Evolutionary conservation across 2,888 invertebrate species (phyloP).

Genomic region (Conomelus anceps): DNA sequence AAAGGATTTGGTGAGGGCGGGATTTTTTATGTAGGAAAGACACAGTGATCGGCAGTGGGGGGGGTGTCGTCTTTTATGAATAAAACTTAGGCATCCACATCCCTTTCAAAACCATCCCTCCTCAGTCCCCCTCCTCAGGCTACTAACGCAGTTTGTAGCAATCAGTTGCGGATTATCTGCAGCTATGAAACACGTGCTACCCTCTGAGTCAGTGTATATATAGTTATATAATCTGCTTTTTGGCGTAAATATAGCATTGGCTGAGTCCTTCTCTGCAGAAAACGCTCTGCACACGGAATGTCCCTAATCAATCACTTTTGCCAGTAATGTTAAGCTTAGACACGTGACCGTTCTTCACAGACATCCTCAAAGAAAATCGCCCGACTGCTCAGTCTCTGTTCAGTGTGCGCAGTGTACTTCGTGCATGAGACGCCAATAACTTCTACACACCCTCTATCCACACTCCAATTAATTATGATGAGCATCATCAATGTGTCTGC

Average conservation of each 20-base stretch:
- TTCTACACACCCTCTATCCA: neutral
- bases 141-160: neutral
- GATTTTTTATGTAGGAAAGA: neutral
- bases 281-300: neutral
- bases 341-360: neutral
- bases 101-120: too few species aligned
- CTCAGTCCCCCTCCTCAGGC: neutral
- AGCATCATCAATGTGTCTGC: neutral
- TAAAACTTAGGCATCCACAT: neutral
- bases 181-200: neutral
- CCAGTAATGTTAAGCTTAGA: neutral
- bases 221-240: neutral
- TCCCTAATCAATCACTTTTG: neutral
- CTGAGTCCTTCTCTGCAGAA: neutral
- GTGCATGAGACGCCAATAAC: neutral
- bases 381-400: neutral
- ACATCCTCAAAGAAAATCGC: neutral
- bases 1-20: neutral
- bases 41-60: neutral
- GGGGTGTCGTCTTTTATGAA: neutral
- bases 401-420: too few species aligned
- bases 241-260: neutral
- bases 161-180: neutral
- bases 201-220: neutral
- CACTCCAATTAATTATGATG: neutral